Evolutionary conservation across 30 jellyfish, hydroid and myxozoan genomes (phyloP).

Genomic region (Aurelia sp.): DNA sequence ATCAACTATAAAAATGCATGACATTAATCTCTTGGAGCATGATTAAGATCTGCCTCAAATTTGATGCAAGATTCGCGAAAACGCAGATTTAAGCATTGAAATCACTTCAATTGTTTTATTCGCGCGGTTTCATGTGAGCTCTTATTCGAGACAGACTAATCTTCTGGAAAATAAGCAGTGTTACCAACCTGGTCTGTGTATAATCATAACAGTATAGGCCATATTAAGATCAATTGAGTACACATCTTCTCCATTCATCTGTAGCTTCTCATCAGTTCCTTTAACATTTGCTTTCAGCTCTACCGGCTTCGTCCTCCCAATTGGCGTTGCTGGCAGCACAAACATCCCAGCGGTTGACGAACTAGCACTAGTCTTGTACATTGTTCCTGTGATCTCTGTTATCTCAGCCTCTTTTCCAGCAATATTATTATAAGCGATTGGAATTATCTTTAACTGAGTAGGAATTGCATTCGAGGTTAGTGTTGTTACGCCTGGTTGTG

Average conservation of each 20-base stretch:
- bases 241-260: conserved; percentile 72
- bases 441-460: conserved; percentile 32
- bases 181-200: conserved; percentile 45
- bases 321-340: conserved; percentile 69
- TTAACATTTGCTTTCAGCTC: conserved; percentile 73
- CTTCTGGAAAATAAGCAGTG: no score
- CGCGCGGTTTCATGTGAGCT: no score
- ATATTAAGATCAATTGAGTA: conserved; percentile 26
- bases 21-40: no score
- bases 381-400: conserved; percentile 56
- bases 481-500: conserved; percentile 57
- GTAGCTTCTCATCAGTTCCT: conserved; percentile 58
- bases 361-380: conserved; percentile 39
- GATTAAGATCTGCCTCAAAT: no score
- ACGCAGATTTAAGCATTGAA: no score
- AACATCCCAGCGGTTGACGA: conserved; percentile 36
- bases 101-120: no score
- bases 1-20: no score
- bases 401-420: conserved; percentile 67
- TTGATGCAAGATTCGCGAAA: no score
- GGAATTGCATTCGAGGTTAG: conserved; percentile 39
- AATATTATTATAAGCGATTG: conserved; percentile 53
- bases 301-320: conserved; percentile 79
- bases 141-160: no score
- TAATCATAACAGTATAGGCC: conserved; percentile 42